These are phyloP conservation scores for Eutolmus rufibarbis DNA, from an alignment of 2,888 invertebrate species.

Conservation along the genomic window DNA sequence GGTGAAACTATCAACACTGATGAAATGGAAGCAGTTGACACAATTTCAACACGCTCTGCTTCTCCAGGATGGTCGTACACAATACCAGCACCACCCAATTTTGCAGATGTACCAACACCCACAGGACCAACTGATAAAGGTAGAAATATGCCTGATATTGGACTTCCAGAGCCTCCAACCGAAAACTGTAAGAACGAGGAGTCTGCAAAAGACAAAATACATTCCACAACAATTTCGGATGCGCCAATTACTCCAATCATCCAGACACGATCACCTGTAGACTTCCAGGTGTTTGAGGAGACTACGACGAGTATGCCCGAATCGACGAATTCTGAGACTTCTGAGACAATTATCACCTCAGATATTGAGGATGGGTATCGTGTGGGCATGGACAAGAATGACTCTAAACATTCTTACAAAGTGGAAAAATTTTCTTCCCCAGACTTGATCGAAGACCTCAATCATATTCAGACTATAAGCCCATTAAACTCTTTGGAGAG, in stretches of 20 bases:
- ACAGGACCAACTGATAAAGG: not conserved
- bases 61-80: conserved; percentile 50
- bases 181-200: not conserved
- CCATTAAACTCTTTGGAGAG: conserved; percentile 5
- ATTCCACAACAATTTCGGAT: conserved; percentile 42
- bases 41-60: conserved; percentile 38
- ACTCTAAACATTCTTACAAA: not conserved
- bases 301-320: not conserved
- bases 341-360: conserved; percentile 48
- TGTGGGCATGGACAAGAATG: conserved; percentile 42
- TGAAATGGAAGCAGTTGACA: not conserved
- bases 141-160: not conserved
- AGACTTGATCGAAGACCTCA: not conserved
- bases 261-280: conserved; percentile 21
- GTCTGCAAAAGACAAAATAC: not conserved
- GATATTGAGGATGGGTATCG: conserved; percentile 53
- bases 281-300: conserved; percentile 31
- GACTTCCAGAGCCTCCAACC: not conserved
- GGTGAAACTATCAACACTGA: not conserved
- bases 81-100: conserved; percentile 59
- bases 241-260: conserved; percentile 47
- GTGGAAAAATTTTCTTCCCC: not conserved
- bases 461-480: not conserved
- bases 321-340: not conserved
- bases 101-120: conserved; percentile 53